Evolutionary conservation across 2,797 vertebrate genomes (phyloP).

Genomic region (Vespertilio murinus): DNA sequence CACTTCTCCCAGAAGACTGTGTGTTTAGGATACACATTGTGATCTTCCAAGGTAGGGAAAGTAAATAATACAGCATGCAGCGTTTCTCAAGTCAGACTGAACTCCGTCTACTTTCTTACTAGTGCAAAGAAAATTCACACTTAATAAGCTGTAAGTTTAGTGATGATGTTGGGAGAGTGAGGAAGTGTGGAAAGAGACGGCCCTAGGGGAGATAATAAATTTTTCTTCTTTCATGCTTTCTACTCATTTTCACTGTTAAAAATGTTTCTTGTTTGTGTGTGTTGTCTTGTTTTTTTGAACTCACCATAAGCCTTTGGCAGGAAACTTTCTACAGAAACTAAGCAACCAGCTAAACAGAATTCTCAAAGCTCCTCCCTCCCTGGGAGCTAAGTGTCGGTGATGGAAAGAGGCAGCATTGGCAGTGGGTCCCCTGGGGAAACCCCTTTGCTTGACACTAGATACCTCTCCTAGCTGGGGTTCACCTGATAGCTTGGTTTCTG

Average conservation of each 20-base stretch:
- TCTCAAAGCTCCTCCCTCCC: not conserved
- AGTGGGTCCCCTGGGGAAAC: not conserved
- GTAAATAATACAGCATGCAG: not conserved
- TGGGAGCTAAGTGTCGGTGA: not conserved
- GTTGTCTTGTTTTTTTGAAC: not conserved
- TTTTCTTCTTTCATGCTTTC: not conserved
- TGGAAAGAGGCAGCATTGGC: not conserved
- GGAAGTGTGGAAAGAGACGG: not conserved
- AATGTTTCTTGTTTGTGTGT: not conserved
- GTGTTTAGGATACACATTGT: not conserved
- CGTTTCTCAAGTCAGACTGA: not conserved
- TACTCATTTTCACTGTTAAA: slow-evolving; percentile 10
- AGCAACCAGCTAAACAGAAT: not conserved
- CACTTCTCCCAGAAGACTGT: not conserved
- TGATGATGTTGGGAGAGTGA: not conserved
- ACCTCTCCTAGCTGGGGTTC: not conserved
- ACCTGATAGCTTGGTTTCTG: not conserved
- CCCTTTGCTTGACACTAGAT: not conserved
- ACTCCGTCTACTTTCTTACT: not conserved
- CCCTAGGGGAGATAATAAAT: not conserved
- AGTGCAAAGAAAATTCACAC: not conserved
- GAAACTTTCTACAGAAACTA: slow-evolving; percentile 16
- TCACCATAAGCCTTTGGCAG: not conserved
- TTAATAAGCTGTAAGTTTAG: not conserved
- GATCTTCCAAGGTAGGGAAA: not conserved